These are phyloP conservation scores for Bugulina stolonifera DNA, from an alignment of 2,888 invertebrate species.

Conservation along the genomic window DNA sequence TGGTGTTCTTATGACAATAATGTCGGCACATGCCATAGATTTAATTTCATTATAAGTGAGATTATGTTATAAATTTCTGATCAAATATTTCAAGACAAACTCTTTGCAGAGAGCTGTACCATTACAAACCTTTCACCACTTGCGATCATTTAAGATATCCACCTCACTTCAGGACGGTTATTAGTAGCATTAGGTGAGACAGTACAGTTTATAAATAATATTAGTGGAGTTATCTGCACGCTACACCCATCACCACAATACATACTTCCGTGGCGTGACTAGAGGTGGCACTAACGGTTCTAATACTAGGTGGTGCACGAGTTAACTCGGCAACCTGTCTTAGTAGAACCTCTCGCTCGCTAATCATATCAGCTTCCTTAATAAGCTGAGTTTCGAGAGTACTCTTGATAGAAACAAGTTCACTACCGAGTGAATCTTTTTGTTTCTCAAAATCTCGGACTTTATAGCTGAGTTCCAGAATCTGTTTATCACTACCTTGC, in stretches of 20 bases:
- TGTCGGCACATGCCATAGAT: no score
- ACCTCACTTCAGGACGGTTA: no score
- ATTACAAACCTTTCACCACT: no score
- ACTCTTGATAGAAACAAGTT: neutral
- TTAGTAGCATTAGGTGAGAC: no score
- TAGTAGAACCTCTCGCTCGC: neutral
- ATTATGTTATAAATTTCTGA: no score
- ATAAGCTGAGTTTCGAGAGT: neutral
- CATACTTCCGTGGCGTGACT: constrained; percentile 18
- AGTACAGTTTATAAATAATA: no score
- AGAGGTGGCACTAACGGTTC: constrained; percentile 15
- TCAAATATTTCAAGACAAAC: no score
- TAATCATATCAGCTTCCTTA: constrained; percentile 11
- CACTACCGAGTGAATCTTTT: neutral
- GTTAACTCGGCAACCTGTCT: neutral
- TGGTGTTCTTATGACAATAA: no score
- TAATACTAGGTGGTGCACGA: neutral
- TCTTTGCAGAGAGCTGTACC: no score
- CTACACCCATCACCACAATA: no score
- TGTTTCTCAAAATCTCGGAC: neutral
- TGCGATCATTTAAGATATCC: no score
- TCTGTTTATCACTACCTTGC: constrained; percentile 13
- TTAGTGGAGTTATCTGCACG: neutral
- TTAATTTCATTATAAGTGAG: no score
- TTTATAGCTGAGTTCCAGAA: neutral